Evolutionary conservation across 2,113 vertebrate species (phyloP).

Genomic region (Gallinago paraguaiae): DNA sequence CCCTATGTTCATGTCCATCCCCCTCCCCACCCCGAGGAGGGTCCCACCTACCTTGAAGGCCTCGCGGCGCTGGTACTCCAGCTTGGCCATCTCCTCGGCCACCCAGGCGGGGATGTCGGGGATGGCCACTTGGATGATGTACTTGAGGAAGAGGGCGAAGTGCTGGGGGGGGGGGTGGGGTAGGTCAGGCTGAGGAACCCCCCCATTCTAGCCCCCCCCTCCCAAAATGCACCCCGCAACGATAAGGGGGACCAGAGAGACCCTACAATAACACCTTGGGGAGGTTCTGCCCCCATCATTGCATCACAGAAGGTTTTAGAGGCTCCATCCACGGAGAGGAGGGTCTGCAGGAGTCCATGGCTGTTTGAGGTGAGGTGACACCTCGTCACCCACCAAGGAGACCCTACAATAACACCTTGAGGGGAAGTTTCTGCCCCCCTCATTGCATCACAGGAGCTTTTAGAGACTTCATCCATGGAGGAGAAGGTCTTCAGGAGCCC

Average conservation of each 20-base stretch:
- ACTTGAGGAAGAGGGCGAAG: conserved; percentile 92
- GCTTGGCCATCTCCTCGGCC: conserved; percentile 93
- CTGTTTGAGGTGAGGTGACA: neutral
- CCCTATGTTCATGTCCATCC: no score
- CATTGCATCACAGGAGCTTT: no score
- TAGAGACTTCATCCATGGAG: neutral
- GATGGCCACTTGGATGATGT: conserved; percentile 92
- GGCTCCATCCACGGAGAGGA: neutral
- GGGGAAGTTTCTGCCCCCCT: no score
- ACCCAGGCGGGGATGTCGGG: conserved; percentile 94
- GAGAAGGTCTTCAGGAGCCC: no score
- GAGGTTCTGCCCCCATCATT: no score
- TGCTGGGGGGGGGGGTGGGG: conserved; percentile 73
- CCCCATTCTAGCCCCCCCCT: neutral
- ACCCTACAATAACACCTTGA: neutral
- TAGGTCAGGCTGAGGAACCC: rapidly evolving
- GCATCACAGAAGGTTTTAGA: neutral
- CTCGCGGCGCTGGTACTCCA: conserved; percentile 93
- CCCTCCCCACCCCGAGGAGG: no score
- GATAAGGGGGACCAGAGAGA: neutral
- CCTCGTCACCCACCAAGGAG: neutral
- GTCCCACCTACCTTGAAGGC: conserved; percentile 87
- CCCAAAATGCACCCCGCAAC: rapidly evolving
- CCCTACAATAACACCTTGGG: neutral
- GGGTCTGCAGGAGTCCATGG: neutral